phyloP scores from a whole-genome alignment of 2,113 vertebrate species.

The Neomonachus schauinslandi region DNA sequence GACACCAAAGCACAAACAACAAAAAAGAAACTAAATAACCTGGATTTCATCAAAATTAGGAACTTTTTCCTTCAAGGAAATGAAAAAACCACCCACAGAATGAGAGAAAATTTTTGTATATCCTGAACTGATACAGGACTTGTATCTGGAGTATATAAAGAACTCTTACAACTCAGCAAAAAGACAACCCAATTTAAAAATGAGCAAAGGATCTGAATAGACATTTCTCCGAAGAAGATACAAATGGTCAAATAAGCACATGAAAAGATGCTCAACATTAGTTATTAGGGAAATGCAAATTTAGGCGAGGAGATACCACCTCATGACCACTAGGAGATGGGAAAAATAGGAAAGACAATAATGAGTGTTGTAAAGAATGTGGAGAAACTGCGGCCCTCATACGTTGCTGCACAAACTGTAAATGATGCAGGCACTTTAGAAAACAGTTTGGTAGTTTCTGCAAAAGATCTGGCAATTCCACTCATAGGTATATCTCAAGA shows the following conservation, averaged over 20 bases:
- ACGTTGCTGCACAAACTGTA: background rate
- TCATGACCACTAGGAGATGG: background rate
- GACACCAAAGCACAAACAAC: background rate
- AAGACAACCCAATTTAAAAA: background rate
- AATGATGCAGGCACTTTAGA: background rate
- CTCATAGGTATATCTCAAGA: background rate
- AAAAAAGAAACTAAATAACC: background rate
- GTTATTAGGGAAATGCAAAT: conserved; percentile 24
- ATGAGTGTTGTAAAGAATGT: background rate
- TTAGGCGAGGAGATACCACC: background rate
- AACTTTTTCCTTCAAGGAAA: conserved; percentile 20
- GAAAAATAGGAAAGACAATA: background rate
- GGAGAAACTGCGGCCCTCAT: background rate
- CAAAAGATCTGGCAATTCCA: conserved; percentile 7
- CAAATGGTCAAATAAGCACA: background rate
- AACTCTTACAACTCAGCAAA: background rate
- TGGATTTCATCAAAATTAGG: conserved; percentile 44
- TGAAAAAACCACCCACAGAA: background rate
- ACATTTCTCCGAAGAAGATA: conserved; percentile 14
- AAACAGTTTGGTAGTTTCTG: background rate
- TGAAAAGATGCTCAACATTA: conserved; percentile 3
- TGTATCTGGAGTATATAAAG: background rate
- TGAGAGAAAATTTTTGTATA: background rate
- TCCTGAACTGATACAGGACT: background rate
- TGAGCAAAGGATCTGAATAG: background rate